phyloP scores from a whole-genome alignment of 2,113 vertebrate species.

The Dasyornis broadbenti region DNA sequence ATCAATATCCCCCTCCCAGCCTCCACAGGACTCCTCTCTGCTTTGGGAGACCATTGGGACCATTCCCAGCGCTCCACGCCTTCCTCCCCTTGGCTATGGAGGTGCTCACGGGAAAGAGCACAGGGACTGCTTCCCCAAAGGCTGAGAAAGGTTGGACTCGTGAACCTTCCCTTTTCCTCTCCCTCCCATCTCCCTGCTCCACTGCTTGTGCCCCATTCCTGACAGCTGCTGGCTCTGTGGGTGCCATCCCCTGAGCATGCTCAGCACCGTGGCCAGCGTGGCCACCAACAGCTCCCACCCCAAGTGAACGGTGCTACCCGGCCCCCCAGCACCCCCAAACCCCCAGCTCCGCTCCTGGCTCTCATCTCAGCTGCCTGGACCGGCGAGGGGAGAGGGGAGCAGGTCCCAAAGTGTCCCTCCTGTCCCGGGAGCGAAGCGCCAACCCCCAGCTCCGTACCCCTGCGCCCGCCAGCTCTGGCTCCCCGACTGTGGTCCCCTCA shows the following conservation, averaged over 20 bases:
- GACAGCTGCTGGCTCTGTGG: not conserved
- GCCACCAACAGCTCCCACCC: not conserved
- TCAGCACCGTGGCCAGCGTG: not conserved
- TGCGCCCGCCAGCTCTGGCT: conserved; percentile 28
- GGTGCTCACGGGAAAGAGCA: not conserved
- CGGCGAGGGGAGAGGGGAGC: not conserved
- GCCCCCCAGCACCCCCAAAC: accelerated
- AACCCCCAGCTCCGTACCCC: conserved; percentile 4
- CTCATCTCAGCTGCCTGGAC: not conserved
- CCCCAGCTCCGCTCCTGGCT: not conserved
- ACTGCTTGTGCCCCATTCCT: not conserved
- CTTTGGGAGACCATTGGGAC: too few relatives aligned
- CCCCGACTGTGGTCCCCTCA: conserved; percentile 40
- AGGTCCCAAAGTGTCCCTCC: not conserved
- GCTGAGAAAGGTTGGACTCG: not conserved
- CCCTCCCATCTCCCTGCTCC: not conserved
- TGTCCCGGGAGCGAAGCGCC: accelerated
- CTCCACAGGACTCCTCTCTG: conserved; percentile 19
- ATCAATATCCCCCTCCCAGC: not conserved
- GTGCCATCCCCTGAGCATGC: conserved; percentile 15
- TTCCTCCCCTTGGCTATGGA: not conserved
- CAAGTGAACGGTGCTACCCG: accelerated
- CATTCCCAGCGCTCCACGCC: not conserved
- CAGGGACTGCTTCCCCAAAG: not conserved
- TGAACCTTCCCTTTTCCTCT: not conserved